Percentiles rank a stretch among this genome's conserved stretches.
These are phyloP conservation scores for Eidolon helvum DNA, from an alignment of 2,113 vertebrate species.

Conservation along the genomic window DNA sequence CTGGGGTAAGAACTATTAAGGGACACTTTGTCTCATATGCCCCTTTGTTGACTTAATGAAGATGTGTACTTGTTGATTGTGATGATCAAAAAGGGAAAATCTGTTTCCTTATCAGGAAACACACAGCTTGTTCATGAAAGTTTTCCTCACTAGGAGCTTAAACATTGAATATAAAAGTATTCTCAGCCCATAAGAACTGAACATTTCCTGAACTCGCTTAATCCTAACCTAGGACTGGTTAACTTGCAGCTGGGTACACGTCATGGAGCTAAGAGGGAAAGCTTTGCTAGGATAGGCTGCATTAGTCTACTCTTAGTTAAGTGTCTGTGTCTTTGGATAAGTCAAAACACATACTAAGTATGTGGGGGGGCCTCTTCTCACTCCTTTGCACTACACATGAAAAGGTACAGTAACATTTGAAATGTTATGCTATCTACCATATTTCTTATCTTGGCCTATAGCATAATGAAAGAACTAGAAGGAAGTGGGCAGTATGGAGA, in stretches of 20 bases:
- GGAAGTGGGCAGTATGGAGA: neutral
- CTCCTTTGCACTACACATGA: neutral
- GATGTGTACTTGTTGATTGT: neutral
- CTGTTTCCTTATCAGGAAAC: neutral
- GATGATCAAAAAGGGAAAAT: neutral
- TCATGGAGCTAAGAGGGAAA: neutral
- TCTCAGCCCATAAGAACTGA: neutral
- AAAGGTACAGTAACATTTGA: neutral
- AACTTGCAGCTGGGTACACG: neutral
- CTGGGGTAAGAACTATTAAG: neutral
- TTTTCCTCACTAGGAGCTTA: neutral
- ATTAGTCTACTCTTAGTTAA: neutral
- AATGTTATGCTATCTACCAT: neutral
- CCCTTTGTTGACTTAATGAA: neutral
- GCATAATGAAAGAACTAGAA: neutral
- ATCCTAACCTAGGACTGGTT: neutral
- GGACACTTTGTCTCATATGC: neutral
- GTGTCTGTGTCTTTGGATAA: neutral
- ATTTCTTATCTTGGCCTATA: neutral
- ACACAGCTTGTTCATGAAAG: neutral
- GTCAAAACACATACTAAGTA: neutral
- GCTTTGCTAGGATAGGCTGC: neutral
- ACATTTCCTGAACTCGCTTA: neutral
- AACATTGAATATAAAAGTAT: neutral
- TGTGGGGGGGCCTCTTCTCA: neutral